Conservation (phyloP, 2,113 vertebrate species). For the Hippocampus abdominalis region DNA sequence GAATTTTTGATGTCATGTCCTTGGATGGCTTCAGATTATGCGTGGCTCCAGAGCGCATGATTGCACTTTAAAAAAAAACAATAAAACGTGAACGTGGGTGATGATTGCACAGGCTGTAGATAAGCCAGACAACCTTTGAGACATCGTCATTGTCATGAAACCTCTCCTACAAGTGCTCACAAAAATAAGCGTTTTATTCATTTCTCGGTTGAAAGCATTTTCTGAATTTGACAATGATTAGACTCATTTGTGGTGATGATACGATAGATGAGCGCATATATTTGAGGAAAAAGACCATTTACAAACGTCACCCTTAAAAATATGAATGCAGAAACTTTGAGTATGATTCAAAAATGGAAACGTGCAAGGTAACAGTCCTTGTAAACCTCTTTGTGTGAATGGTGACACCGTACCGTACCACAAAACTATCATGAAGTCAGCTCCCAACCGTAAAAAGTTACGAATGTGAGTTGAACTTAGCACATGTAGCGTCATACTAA, state of each 20-base stretch:
- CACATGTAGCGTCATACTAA: slow-evolving; percentile 13
- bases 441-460: background rate
- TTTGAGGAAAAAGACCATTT: slow-evolving; percentile 15
- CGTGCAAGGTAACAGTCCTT: slow-evolving; percentile 16
- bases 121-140: background rate
- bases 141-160: background rate
- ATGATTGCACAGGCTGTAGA: background rate
- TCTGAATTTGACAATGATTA: no score
- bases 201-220: background rate
- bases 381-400: slow-evolving; percentile 11
- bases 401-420: slow-evolving; percentile 8
- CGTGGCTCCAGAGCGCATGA: no score
- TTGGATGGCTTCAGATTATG: background rate
- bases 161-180: background rate
- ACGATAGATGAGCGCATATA: slow-evolving; percentile 10
- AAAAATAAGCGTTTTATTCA: background rate
- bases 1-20: background rate
- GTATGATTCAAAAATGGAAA: slow-evolving; percentile 14
- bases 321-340: slow-evolving; percentile 26
- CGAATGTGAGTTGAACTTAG: background rate
- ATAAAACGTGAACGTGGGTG: background rate
- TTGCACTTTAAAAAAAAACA: no score
- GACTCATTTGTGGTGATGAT: background rate
- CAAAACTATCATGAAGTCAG: slow-evolving; percentile 9
- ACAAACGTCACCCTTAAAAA: slow-evolving; percentile 35